Evolutionary conservation across 2,888 invertebrate species (phyloP), one percentile per base, ranked within the genome.

Genomic region (Lasioglossum leucozonium): DNA sequence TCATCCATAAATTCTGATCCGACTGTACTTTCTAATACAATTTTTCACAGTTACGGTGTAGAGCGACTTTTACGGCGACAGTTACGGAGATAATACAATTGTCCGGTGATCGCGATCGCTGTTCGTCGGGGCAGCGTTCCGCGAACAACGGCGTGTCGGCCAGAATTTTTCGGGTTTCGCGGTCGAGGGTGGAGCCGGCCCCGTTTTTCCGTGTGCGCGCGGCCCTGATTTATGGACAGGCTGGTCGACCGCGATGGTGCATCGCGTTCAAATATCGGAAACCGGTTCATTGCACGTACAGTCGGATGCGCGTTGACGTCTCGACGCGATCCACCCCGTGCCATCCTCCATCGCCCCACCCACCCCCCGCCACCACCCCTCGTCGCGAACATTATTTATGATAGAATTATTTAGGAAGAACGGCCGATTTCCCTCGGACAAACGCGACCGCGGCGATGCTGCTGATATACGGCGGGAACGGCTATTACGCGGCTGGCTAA

Each of bases 211-310:
- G 22, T 44, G 30, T 18, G 30, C 44, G 1, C 44, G 13, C 30
- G 22, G 34, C 6, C 44, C 42, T 69, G 79, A 77, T 73, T 77
- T 71, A 71, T 82, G 42, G n/a, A 2, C 40, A 55, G 16, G 18
- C 40, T 73, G 62, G 78, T 55, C 55, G n/a, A 72, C 51, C 44
- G 58, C 40, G 44, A 30, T 8, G 65, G 55, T 62, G 78, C 72
- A 75, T 83, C 87, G 51, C 72, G 87, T 77, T 87, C 73, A 65
- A 82, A 87, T 89, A 84, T 83, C 89, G 84, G 82, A 83, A 89
- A 83, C 81, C 72, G 72, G 79, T 62, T 72, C 79, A 40, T 67
- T 62, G 79, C 62, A 78, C 80, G 76, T 79, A 11, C 55, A 86
- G 81, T 87, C 81, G 78, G 79, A 79, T 77, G 80, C 79, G 71